phyloP scores from a whole-genome alignment of 1,140 invertebrate species.

The Aphelenchoides fujianensis region DNA sequence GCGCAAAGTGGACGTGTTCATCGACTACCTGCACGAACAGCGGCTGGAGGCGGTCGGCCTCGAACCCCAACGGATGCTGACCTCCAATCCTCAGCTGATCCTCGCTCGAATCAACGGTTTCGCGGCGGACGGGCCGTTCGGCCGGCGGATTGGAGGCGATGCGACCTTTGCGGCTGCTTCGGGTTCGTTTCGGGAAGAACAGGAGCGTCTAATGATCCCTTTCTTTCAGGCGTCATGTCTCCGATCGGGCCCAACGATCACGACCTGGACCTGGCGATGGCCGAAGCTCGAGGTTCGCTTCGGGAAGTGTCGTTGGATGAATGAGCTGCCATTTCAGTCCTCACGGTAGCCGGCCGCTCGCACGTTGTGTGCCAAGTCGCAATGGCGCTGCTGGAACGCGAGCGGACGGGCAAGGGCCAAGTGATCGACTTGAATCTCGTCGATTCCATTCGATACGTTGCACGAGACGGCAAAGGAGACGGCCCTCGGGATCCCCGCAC shows the following conservation, averaged over 20 bases:
- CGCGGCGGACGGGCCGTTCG: background rate
- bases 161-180: conserved; percentile 11
- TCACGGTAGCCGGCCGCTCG: background rate
- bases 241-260: background rate
- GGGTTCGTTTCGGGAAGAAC: background rate
- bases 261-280: background rate
- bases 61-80: conserved; percentile 7
- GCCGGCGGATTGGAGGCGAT: conserved; percentile 21
- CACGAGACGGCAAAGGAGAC: background rate
- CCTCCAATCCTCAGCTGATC: conserved; percentile 21
- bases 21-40: conserved; percentile 24
- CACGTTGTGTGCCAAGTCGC: background rate
- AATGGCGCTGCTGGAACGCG: conserved; percentile 76
- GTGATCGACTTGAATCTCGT: conserved; percentile 64
- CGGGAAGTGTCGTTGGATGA: background rate
- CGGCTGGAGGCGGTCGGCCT: conserved; percentile 20
- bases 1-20: conserved; percentile 21
- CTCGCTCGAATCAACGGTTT: conserved; percentile 25
- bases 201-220: background rate
- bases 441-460: conserved; percentile 64
- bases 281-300: conserved; percentile 2
- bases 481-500: background rate
- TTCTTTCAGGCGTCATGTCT: conserved; percentile 11
- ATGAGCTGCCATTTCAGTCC: conserved; percentile 1
- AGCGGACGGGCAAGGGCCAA: conserved; percentile 41